These are phyloP conservation scores for Mythimna loreyi DNA, from an alignment of 2,888 invertebrate species.

Conservation along the genomic window DNA sequence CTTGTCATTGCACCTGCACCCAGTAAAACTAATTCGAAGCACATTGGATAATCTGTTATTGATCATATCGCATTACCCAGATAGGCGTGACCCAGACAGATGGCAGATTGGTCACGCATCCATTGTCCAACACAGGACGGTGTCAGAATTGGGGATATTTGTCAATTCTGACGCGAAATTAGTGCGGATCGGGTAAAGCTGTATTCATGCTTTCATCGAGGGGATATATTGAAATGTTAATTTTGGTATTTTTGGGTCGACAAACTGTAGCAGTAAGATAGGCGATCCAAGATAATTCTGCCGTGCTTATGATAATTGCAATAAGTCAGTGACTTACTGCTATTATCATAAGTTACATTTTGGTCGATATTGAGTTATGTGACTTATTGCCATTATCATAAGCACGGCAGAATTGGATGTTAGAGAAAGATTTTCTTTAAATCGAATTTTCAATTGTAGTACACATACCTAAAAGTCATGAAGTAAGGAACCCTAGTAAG, in stretches of 20 bases:
- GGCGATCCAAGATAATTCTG: not conserved
- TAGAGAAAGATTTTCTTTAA: too few relatives aligned
- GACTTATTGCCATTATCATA: too few relatives aligned
- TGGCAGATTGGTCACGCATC: slow-evolving; percentile 73
- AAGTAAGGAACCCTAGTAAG: too few relatives aligned
- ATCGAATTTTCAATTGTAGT: not conserved
- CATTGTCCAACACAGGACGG: slow-evolving; percentile 66
- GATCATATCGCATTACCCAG: slow-evolving; percentile 74
- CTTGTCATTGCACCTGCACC: slow-evolving; percentile 75
- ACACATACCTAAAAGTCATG: too few relatives aligned
- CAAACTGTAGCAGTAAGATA: slow-evolving; percentile 14
- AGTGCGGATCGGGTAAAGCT: slow-evolving; percentile 76
- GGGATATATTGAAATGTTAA: slow-evolving; percentile 62
- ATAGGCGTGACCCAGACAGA: slow-evolving; percentile 82
- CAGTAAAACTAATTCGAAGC: slow-evolving; percentile 69
- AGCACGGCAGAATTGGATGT: too few relatives aligned
- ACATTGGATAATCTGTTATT: slow-evolving; percentile 77
- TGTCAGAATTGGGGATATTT: slow-evolving; percentile 77
- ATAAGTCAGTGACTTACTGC: too few relatives aligned
- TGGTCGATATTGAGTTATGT: too few relatives aligned
- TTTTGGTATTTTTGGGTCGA: slow-evolving; percentile 39
- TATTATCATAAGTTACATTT: too few relatives aligned
- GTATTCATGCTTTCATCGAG: slow-evolving; percentile 45
- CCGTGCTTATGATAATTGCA: too few relatives aligned
- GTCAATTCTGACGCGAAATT: slow-evolving; percentile 82